Evolutionary conservation across 2,113 vertebrate genomes (phyloP).

Genomic region (Leptocoma aspasia): DNA sequence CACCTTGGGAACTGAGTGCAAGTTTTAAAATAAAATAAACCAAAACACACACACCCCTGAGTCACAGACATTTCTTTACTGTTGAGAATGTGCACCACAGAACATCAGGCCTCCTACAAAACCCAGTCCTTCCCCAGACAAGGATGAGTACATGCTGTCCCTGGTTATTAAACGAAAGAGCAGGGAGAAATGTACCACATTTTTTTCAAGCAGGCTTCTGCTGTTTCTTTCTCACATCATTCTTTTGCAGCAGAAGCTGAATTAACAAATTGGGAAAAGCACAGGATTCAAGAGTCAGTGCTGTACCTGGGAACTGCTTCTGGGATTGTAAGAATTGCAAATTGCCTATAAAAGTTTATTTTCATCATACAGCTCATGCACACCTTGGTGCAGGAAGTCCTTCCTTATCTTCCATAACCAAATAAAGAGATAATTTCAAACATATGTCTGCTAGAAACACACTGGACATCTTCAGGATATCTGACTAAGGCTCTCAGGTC

Average conservation of each 20-base stretch:
- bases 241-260: background rate
- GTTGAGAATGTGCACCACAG: background rate
- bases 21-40: background rate
- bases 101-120: background rate
- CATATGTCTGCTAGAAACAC: background rate
- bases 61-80: background rate
- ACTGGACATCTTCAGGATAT: background rate
- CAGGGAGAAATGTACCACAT: rapidly evolving
- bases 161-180: background rate
- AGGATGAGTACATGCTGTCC: background rate
- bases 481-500: background rate
- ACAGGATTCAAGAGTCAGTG: background rate
- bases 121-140: background rate
- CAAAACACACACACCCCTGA: background rate
- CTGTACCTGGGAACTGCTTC: background rate
- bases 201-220: background rate
- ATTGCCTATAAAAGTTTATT: background rate
- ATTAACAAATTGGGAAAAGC: background rate
- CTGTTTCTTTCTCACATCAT: background rate
- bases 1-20: background rate
- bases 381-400: background rate
- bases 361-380: background rate
- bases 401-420: background rate
- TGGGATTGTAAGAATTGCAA: background rate
- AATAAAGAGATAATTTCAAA: background rate